Evolutionary conservation across 2,888 invertebrate species (phyloP), one percentile per base, ranked within the genome.

Genomic region (Cotesia congregata): DNA sequence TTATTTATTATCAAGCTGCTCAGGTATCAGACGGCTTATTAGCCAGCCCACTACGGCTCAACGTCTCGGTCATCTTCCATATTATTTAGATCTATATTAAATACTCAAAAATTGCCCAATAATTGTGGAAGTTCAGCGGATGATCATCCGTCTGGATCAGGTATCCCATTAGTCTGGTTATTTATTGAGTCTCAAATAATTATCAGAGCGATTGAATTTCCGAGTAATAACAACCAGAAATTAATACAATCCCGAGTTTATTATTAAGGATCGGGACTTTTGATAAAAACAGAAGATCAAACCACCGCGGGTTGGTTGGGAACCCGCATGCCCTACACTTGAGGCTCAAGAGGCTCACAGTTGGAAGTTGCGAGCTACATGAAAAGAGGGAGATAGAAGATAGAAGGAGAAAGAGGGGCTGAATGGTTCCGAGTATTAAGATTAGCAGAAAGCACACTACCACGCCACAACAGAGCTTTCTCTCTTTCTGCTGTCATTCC

Each of bases 361-460:
- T 62, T 12, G 6, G 20, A 9, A 30, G 59, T 30, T 17, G 59
- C 9, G 1, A n/a, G 7, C 9, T 38, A 68, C 39, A 68, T 12
- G 50, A 39, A 67, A 70, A 15, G 73, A 72, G 61, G 38, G 50
- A 67, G 73, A 73, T 15, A 20, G 67, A 60, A 67, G 70, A 39
- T 38, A 69, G 64, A 75, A 39, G 65, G 72, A 72, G 20, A 50
- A 40, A 59, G 70, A 67, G 39, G 50, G 65, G 74, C 80, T 81
- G 83, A 85, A 83, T 83, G 83, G 74, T 74, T 41, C 67, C 82
- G 83, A 30, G 85, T 86, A 86, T 86, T 86, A 86, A 86, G 86
- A 86, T 86, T 86, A 86, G 84, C 84, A 86, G 85, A 85, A 84
- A 85, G 85, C 84, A 82, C 83, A 74, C 77, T 12, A 76, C 72